Evolutionary conservation across 2,113 vertebrate species (phyloP), one percentile per base, ranked within the genome.

Genomic region (Morone saxatilis): DNA sequence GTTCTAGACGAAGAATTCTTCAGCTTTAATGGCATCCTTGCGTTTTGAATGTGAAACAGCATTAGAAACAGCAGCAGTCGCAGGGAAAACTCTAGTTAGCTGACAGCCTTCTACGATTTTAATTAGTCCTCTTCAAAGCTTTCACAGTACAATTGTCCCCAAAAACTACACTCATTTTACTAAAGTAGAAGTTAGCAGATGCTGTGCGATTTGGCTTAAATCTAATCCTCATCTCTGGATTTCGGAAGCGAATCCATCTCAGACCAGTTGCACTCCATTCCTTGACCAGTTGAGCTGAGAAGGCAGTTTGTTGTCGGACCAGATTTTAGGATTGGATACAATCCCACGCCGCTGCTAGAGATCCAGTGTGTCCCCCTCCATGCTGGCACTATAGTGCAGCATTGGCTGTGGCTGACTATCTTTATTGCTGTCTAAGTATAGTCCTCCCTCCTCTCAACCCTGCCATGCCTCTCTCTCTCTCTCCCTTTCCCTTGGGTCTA

Each of bases 341-440:
- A 80, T 83, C 71, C 84, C 54, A 60, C 0, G 47, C 2, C 59
- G 66, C 60, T 73, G 78, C 57, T 76, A 22, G 61, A 85, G 48
- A 79, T 87, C 67, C 76, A 41, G 48, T 19, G 53, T 6, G 60
- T 66, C 68, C 54, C 56, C 50, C 51, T 91, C 56, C 80, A 87
- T 75, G 40, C 76, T 81, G 74, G 73, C 59, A 57, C 61, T 56
- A 40, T 14, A 66, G 57, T 36, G 53, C 77, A 80, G 83, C 67
- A 31, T 40, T 88, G 81, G 81, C 68, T 69, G 69, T 57, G 54
- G 56, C 77, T 76, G 61, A 67, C 76, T 83, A 62, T 87, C 86
- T 92, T 87, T 85, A 87, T 31, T 83, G 72, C 65, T 82, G 81
- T 86, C 86, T 85, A 86, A 80, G 78, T 91, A 90, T 88, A 90